A percentile compares a stretch with the other conserved stretches of the same genome.
Evolutionary conservation across 2,113 vertebrate genomes (phyloP).

Genomic region (Petaurus breviceps): DNA sequence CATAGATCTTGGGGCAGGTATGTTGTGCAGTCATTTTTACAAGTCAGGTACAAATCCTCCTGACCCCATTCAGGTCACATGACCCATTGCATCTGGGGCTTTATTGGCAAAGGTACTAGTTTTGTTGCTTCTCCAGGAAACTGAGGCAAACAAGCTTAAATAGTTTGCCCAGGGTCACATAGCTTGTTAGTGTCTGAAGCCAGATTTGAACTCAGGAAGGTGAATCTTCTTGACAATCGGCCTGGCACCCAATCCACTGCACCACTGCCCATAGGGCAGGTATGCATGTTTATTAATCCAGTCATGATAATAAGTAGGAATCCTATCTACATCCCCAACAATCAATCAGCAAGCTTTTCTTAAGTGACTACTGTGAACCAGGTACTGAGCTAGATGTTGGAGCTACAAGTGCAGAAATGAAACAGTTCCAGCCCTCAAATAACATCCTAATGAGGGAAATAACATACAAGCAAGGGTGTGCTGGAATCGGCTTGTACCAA

Average conservation of each 20-base stretch:
- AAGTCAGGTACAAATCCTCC: not conserved
- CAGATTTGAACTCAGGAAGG: not conserved
- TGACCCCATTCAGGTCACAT: no score
- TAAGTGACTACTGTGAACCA: not conserved
- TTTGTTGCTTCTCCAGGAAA: no score
- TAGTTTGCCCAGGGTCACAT: no score
- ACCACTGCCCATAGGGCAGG: no score
- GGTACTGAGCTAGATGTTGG: not conserved
- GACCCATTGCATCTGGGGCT: not conserved
- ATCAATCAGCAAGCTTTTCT: not conserved
- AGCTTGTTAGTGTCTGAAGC: no score
- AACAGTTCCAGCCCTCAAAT: not conserved
- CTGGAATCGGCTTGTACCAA: not conserved
- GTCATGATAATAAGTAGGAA: not conserved
- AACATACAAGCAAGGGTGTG: not conserved
- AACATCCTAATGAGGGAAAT: not conserved
- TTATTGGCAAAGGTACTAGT: not conserved
- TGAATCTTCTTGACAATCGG: not conserved
- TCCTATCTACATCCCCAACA: not conserved
- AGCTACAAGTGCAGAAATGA: not conserved
- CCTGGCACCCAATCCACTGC: not conserved
- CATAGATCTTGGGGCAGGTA: no score
- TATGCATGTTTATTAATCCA: not conserved
- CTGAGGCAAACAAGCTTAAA: no score
- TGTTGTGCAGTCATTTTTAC: not conserved